Evolutionary conservation across 1,140 invertebrate species (phyloP), one percentile per base, ranked within the genome.

Genomic region (Drosophila tristis): DNA sequence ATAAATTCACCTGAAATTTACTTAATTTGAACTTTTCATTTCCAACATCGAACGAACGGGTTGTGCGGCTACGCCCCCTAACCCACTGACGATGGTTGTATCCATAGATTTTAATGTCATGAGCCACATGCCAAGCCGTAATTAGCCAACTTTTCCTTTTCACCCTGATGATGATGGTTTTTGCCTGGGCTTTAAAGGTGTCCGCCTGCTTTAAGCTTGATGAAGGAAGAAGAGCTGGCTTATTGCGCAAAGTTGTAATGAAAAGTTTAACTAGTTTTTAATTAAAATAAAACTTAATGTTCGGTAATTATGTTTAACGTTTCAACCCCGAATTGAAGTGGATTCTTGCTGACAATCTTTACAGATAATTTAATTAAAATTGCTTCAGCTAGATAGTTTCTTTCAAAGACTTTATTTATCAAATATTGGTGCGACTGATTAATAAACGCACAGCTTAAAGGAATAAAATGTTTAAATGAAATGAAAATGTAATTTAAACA

Each of bases 121-220:
- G 74, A 82, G 61, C 75, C 71, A 87, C 78, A 87, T 86, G 82
- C 81, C 78, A 86, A 78, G 71, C 59, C 29, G 78, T 82, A 86
- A 86, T 86, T 86, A 86, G 78, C 57, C 57, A 55, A 74, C 43
- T 66, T 57, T 57, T 60, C 42, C 29, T 50, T 68, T 54, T 51
- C 70, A 57, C 47, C 60, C 56, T 49, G 44, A 26, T 58, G 65
- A 71, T 74, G 71, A 54, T 44, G 25, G 20, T 8, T 39, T 13
- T 13, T 13, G 35, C 35, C 4, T 7, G 43, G 72, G 26, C 48
- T 66, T 66, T 74, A 74, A 66, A 74, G 55, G 48, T 57, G 64
- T 70, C 25, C 11, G 31, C 3, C 9, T 13, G 31, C 64, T 68
- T 68, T 57, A 68, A 68, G 31, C 64, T 39, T 35, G 11, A 23